Evolutionary conservation across 2,888 invertebrate genomes (phyloP), one percentile per base, ranked within the genome.

Genomic region (Orgyia antiqua): DNA sequence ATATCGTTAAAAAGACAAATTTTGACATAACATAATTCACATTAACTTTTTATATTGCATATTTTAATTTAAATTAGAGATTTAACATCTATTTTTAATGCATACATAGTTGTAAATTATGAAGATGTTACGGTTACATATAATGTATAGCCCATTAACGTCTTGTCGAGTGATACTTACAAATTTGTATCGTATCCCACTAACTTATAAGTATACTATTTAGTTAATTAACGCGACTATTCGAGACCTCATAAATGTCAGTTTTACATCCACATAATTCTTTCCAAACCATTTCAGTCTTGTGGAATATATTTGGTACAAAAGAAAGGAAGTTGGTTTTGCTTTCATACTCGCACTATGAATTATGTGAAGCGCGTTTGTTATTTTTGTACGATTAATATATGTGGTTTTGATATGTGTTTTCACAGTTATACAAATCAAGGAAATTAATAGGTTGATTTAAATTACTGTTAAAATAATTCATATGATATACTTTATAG

Each of bases 141-240:
- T 54, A 51, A 53, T 58, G 13, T 54, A 69, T 60, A 63, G 57
- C 48, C 61, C 58, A 58, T 70, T 45, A 52, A 51, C 40, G 55
- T 62, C 61, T 59, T 58, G 59, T 5, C 6, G 33, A 61, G 64
- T 53, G 56, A 58, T 58, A 62, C 58, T 64, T 61, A 63, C 60
- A 52, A 60, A 71, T 71, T 70, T 58, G 58, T 70, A 66, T 50
- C 55, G 66, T 67, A 60, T 64, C 65, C 45, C 47, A 58, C 47
- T 36, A 60, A 58, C 62, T 49, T 51, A 62, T 59, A 58, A 67
- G 67, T 65, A 65, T 64, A 58, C 67, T 58, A 68, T 69, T 67
- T 57, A 57, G 65, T 71, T 80, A 79, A 83, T 83, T 79, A 80
- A 75, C 70, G 62, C 58, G 52, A 43, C 63, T 60, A 63, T 74